These are phyloP conservation scores for Salarias fasciatus DNA, from an alignment of 2,797 vertebrate genomes.

Conservation along the genomic window DNA sequence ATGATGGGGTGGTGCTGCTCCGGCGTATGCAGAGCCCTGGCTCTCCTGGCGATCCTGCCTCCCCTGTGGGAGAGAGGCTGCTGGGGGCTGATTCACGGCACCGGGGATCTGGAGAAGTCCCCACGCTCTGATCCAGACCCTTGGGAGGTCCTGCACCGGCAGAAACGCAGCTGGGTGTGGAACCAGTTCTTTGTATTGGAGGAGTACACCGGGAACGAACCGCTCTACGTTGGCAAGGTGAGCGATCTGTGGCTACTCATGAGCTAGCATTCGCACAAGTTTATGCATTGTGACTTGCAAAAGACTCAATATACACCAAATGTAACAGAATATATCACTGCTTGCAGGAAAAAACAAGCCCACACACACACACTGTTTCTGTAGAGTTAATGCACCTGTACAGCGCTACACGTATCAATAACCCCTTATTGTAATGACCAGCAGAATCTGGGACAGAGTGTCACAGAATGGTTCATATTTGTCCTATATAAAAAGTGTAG, in stretches of 20 bases:
- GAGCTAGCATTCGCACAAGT: conserved; percentile 14
- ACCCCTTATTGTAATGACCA: conserved; percentile 53
- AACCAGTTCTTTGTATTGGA: conserved; percentile 99
- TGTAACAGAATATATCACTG: background rate
- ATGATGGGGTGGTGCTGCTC: conserved; percentile 87
- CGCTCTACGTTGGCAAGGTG: conserved; percentile 98
- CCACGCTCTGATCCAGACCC: conserved; percentile 69
- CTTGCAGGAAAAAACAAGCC: background rate
- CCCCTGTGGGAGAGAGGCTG: conserved; percentile 86
- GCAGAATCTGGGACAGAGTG: conserved; percentile 61
- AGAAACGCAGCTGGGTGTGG: conserved; percentile 99
- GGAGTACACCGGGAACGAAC: conserved; percentile 96
- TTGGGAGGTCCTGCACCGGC: conserved; percentile 82
- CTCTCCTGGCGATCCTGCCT: conserved; percentile 86
- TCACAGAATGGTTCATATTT: conserved; percentile 42
- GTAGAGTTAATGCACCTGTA: conserved; percentile 30
- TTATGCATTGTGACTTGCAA: conserved; percentile 4
- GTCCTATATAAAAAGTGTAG: conserved; percentile 58
- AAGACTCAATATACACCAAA: background rate
- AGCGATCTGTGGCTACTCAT: conserved; percentile 59
- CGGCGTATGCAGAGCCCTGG: conserved; percentile 73
- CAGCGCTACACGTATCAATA: conserved; percentile 59
- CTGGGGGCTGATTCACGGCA: conserved; percentile 67
- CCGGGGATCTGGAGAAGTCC: conserved; percentile 68
- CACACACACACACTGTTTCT: conserved; percentile 6